Conservation (phyloP, 2,797 vertebrate species). For the Oceanodroma leucorhoa region DNA sequence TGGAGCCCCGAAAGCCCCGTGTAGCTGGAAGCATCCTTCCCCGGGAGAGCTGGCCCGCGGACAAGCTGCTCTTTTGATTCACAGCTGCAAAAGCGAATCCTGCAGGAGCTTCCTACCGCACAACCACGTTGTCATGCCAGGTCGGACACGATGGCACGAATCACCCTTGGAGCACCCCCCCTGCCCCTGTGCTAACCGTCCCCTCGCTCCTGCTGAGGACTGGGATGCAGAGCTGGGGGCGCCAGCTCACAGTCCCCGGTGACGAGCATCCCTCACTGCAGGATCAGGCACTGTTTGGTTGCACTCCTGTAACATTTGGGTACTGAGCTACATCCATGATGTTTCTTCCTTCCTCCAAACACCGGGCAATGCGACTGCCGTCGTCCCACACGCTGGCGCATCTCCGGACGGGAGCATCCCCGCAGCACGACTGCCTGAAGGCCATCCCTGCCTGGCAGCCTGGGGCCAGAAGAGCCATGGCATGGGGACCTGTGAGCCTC, state of each 20-base stretch:
- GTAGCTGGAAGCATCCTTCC: neutral
- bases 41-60: accelerated
- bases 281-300: neutral
- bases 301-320: neutral
- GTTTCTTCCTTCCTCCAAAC: neutral
- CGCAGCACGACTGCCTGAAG: accelerated
- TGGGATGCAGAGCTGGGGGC: neutral
- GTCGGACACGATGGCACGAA: accelerated
- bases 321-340: neutral
- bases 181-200: accelerated
- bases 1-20: accelerated
- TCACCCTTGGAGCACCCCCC: neutral
- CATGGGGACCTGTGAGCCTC: accelerated
- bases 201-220: neutral
- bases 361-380: accelerated
- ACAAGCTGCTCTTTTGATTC: neutral
- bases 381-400: accelerated
- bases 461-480: accelerated
- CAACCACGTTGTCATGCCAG: accelerated
- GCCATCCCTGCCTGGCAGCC: neutral
- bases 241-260: accelerated
- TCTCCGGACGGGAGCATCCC: neutral
- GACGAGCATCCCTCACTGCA: neutral
- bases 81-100: neutral
- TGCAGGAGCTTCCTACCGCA: neutral